These are phyloP conservation scores for Misgurnus anguillicaudatus DNA, from an alignment of 2,113 vertebrate species.

Conservation along the genomic window DNA sequence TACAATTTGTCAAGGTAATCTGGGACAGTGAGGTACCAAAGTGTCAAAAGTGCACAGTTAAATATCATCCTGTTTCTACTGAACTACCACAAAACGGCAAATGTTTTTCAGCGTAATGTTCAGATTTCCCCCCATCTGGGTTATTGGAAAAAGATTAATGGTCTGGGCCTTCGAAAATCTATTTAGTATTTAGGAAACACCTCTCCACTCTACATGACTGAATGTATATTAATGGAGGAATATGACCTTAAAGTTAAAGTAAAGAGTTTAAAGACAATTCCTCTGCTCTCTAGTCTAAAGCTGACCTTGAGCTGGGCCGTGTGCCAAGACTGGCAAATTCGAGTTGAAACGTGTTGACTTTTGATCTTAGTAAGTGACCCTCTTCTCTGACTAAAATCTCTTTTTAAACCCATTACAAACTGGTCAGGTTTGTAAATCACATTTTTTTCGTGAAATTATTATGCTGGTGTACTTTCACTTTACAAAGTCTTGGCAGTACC, in stretches of 20 bases:
- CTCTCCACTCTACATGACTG: slow-evolving; percentile 14
- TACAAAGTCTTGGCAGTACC: no score
- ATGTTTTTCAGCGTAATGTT: background rate
- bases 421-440: no score
- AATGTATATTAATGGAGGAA: slow-evolving; percentile 44
- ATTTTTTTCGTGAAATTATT: no score
- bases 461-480: no score
- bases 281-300: slow-evolving; percentile 1
- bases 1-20: background rate
- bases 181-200: slow-evolving; percentile 16
- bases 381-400: background rate
- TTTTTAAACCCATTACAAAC: no score
- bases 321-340: background rate
- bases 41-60: no score
- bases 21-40: no score
- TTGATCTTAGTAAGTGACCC: background rate
- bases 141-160: slow-evolving; percentile 42
- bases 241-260: slow-evolving; percentile 20
- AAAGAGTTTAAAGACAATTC: slow-evolving; percentile 27
- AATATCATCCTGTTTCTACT: background rate
- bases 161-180: slow-evolving; percentile 5
- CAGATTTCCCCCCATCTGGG: no score
- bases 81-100: background rate
- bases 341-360: background rate
- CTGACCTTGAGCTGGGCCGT: slow-evolving; percentile 1